Conservation (phyloP, 1,140 invertebrate species). For the Limonius californicus region DNA sequence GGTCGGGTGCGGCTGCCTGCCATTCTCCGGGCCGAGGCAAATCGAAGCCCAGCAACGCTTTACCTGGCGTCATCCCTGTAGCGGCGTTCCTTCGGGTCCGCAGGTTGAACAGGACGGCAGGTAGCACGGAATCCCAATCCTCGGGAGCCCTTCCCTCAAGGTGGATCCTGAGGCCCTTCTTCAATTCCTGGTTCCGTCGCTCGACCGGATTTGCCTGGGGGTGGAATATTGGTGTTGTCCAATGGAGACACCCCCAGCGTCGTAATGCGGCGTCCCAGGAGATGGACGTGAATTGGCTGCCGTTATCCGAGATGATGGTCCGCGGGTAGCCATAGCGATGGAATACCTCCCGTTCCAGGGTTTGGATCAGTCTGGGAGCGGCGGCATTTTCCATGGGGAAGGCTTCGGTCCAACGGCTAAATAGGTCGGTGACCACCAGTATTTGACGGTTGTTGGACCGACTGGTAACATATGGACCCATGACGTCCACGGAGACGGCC, state of each 20-base stretch:
- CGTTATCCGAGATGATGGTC: background rate
- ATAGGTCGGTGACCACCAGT: conserved; percentile 4
- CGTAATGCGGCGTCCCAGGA: background rate
- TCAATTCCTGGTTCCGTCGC: background rate
- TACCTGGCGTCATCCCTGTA: background rate
- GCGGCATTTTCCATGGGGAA: background rate
- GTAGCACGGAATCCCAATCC: background rate
- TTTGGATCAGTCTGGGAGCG: background rate
- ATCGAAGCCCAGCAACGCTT: background rate
- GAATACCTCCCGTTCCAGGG: background rate
- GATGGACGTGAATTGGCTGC: background rate
- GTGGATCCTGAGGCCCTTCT: background rate
- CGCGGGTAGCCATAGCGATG: background rate
- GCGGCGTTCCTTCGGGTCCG: background rate
- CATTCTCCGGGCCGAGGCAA: too few species aligned
- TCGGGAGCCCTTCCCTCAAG: background rate
- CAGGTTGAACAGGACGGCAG: background rate
- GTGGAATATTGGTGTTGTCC: background rate
- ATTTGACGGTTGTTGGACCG: background rate
- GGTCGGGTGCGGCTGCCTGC: too few species aligned
- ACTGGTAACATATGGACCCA: too few species aligned
- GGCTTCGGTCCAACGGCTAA: background rate
- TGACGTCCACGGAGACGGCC: too few species aligned
- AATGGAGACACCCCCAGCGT: background rate
- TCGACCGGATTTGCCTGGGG: background rate